Base-by-base conservation (phyloP, 2,888 invertebrate genomes). In the Euclidia mi region DNA sequence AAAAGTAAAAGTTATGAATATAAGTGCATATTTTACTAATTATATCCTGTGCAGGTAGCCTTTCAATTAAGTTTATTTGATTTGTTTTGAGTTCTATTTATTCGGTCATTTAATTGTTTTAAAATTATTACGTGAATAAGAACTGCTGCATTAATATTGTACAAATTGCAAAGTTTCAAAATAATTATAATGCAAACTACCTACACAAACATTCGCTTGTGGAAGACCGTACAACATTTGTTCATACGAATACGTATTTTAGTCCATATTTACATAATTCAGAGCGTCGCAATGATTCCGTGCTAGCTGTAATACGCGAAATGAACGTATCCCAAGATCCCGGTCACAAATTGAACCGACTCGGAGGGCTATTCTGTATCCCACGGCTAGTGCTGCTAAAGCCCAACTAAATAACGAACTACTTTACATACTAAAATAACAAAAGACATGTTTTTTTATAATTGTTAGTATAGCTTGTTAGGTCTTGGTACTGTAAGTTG, bases 321-420 rank as follows among this genome's bases (percentile, higher is more conserved):
- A 94, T 93, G 92, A 92, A 90, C 91, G 89, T 91, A 93, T 92
- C 94, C 94, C 92, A 91, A 94, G 94, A 94, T 93, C 93, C 92
- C 90, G 80, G 88, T 88, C 84, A 91, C 93, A 94, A 94, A 93
- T 94, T 94, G 93, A 87, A 88, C 90, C 78, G 78, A 76, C 82
- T 69, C 58, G 76, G 71, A 72, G 87, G 73, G 71, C 74, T 91
- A 94, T 93, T 94, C 91, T 84, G 84, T 45, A 12, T 14, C 15
- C 38, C 14, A 41, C 12, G 17, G 20, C 10, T 10, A 25, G 9
- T 11, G n/a, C 3, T 9, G 37, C 29, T 43, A 43, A 43, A 43
- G 31, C 43, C 17, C 14, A 7, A 6, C 17, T 43, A 15, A 42
- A 42, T 43, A 17, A 31, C n/a, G 31, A 12, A 14, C 14, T 34